These are phyloP conservation scores for Eremophila alpestris DNA, from an alignment of 2,797 vertebrate genomes.

Conservation along the genomic window DNA sequence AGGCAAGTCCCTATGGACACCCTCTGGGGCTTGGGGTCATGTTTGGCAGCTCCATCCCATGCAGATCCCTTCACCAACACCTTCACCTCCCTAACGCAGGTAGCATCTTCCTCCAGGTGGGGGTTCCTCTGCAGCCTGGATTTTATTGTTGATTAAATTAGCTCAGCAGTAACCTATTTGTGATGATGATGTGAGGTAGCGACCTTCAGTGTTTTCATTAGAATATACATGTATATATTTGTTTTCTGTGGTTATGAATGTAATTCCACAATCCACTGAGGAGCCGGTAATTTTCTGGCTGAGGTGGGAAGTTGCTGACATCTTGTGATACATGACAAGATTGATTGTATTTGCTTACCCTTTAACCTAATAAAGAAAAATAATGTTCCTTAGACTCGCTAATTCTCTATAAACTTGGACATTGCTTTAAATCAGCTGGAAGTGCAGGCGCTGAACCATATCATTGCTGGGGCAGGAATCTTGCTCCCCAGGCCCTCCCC, in stretches of 20 bases:
- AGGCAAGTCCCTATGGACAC: background rate
- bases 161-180: background rate
- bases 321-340: slow-evolving; percentile 66
- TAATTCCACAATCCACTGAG: slow-evolving; percentile 63
- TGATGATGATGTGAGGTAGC: background rate
- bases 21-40: background rate
- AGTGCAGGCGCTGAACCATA: background rate
- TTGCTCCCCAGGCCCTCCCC: background rate
- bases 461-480: background rate
- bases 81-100: accelerated
- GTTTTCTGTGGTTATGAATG: slow-evolving; percentile 41
- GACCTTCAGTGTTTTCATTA: slow-evolving; percentile 34
- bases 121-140: background rate
- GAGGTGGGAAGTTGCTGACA: slow-evolving; percentile 71
- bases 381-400: slow-evolving; percentile 41
- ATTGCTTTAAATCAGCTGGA: slow-evolving; percentile 43
- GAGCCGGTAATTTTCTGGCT: slow-evolving; percentile 60
- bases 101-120: background rate
- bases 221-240: slow-evolving; percentile 22
- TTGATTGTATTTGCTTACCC: slow-evolving; percentile 72
- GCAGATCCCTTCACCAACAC: background rate
- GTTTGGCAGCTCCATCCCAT: background rate
- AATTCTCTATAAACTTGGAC: slow-evolving; percentile 30
- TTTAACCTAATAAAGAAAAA: slow-evolving; percentile 71
- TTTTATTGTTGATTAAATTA: background rate